A percentile compares a stretch with the other conserved stretches of the same genome.
Evolutionary conservation across 2,113 vertebrate species (phyloP).

Genomic region (Mobula birostris): DNA sequence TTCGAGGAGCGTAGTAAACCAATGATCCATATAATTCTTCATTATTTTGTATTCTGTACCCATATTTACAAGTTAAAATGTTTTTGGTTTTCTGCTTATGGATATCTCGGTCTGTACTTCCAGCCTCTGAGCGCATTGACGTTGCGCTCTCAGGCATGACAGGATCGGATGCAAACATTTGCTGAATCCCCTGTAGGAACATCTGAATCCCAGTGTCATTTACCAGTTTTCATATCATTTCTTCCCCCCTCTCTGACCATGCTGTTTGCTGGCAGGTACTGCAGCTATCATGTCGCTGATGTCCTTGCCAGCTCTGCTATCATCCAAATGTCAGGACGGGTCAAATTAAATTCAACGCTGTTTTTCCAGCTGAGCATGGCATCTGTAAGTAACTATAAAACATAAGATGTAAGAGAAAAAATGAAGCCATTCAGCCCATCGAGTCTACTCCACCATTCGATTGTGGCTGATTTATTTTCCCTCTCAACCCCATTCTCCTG

Average conservation of each 20-base stretch:
- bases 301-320: neutral
- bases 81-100: neutral
- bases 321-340: neutral
- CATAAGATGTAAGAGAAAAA: too few species aligned
- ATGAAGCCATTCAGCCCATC: too few species aligned
- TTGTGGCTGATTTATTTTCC: too few species aligned
- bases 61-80: neutral
- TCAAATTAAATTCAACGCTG: too few species aligned
- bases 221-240: neutral
- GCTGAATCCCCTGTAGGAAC: too few species aligned
- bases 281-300: neutral
- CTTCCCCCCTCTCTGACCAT: neutral
- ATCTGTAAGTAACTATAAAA: neutral
- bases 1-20: too few species aligned
- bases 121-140: neutral
- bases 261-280: neutral
- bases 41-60: neutral
- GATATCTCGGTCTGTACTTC: neutral
- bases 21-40: neutral
- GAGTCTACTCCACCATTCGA: too few species aligned
- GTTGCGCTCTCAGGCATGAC: neutral
- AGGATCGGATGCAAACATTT: neutral
- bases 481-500: too few species aligned
- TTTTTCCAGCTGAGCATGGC: neutral
- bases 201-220: neutral